Evolutionary conservation across 2,888 invertebrate species (phyloP).

Genomic region (Atethmia centrago): DNA sequence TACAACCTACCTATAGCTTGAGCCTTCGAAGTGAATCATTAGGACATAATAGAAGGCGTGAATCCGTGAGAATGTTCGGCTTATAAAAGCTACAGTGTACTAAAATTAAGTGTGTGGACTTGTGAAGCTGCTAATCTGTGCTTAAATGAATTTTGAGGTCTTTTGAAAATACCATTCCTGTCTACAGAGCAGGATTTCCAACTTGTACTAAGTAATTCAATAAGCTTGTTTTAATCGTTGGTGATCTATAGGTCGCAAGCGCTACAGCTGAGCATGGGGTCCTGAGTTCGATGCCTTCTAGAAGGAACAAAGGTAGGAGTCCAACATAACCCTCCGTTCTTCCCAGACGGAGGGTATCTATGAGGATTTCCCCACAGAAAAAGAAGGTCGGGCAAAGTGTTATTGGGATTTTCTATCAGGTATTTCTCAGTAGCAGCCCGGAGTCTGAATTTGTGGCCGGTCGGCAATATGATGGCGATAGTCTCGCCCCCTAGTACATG

Average conservation of each 20-base stretch:
- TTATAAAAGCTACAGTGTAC: not conserved
- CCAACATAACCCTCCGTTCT: too few relatives aligned
- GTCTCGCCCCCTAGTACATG: not conserved
- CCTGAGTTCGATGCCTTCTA: not conserved
- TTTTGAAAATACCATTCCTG: not conserved
- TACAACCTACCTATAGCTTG: slow-evolving; percentile 48
- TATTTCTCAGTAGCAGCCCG: too few relatives aligned
- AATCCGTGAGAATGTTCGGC: slow-evolving; percentile 26
- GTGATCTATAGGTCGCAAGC: not conserved
- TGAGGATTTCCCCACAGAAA: too few relatives aligned
- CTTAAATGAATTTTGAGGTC: not conserved
- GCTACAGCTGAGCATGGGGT: not conserved
- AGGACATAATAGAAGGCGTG: slow-evolving; percentile 33
- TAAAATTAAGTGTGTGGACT: not conserved
- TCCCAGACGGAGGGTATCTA: too few relatives aligned
- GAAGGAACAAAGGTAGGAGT: too few relatives aligned
- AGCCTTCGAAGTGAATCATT: slow-evolving; percentile 40
- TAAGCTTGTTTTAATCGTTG: not conserved
- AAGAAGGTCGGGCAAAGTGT: not conserved
- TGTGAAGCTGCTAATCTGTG: not conserved
- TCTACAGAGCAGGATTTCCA: not conserved
- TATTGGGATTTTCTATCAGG: not conserved
- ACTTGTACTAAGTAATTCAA: not conserved
- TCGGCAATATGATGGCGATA: not conserved
- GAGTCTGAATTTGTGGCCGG: not conserved